Conservation (phyloP, 2,888 invertebrate species). For the Cephus pygmeus region DNA sequence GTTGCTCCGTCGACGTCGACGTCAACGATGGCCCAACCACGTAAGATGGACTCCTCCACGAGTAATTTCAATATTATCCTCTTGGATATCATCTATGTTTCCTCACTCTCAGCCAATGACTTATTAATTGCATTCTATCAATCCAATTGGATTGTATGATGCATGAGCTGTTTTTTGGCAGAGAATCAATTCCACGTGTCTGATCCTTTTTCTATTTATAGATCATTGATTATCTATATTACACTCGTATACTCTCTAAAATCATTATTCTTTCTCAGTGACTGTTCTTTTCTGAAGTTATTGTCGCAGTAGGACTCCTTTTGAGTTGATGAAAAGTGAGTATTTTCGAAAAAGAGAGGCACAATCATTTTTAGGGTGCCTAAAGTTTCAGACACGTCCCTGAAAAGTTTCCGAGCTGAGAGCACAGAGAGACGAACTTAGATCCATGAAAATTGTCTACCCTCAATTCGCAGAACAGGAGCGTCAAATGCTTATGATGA, state of each 20-base stretch:
- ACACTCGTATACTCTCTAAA: not conserved
- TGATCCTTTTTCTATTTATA: not conserved
- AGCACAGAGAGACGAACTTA: constrained; percentile 14
- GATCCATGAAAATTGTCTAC: constrained; percentile 18
- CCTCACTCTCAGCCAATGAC: not conserved
- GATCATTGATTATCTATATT: not conserved
- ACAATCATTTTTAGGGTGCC: not conserved
- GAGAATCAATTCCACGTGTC: not conserved
- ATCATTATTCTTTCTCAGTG: not conserved
- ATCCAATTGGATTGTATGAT: not conserved
- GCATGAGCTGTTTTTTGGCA: not conserved
- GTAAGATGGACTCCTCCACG: not conserved
- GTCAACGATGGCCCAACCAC: constrained; percentile 25
- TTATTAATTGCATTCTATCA: not conserved
- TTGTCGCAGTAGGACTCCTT: too few relatives aligned
- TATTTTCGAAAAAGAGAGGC: too few relatives aligned
- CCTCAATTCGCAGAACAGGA: constrained; percentile 15
- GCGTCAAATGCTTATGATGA: constrained; percentile 4
- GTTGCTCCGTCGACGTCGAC: constrained; percentile 35
- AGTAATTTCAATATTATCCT: not conserved
- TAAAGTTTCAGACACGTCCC: not conserved
- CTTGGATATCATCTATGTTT: not conserved
- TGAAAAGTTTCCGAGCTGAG: not conserved
- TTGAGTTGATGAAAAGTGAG: too few relatives aligned
- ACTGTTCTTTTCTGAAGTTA: not conserved